Evolutionary conservation across 2,113 vertebrate species (phyloP).

Genomic region (Myxocyprinus asiaticus): DNA sequence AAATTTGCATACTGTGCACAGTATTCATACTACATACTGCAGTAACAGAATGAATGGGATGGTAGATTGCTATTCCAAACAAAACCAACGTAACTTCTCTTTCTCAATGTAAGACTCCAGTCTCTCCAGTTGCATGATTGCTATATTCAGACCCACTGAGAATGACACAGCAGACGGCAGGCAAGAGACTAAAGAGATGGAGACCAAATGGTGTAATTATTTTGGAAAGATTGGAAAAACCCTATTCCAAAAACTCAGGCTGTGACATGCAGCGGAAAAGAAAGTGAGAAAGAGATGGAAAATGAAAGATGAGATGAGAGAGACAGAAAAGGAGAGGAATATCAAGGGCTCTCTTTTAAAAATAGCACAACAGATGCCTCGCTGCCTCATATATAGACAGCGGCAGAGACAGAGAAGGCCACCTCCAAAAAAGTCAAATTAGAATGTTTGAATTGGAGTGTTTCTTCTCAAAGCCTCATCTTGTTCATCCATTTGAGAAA

Average conservation of each 20-base stretch:
- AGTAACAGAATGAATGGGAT: too few species aligned
- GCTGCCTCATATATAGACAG: conserved; percentile 27
- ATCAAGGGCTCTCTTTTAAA: conserved; percentile 19
- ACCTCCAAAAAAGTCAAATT: conserved; percentile 29
- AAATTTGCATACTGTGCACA: too few species aligned
- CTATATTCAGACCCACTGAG: conserved; percentile 33
- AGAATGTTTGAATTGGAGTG: conserved; percentile 29
- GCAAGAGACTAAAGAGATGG: conserved; percentile 19
- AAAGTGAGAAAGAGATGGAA: conserved; percentile 44
- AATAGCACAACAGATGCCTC: conserved; percentile 35
- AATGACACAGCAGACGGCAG: conserved; percentile 17
- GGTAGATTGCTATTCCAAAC: neutral
- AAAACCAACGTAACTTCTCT: neutral
- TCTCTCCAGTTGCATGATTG: conserved; percentile 30
- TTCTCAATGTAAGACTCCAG: conserved; percentile 41
- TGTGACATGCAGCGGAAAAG: conserved; percentile 35
- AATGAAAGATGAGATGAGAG: neutral
- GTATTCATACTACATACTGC: too few species aligned
- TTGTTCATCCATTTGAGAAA: conserved; percentile 39
- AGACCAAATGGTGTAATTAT: conserved; percentile 52
- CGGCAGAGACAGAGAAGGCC: neutral
- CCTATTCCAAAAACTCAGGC: conserved; percentile 42
- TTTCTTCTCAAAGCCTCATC: conserved; percentile 31
- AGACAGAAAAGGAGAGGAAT: conserved; percentile 36
- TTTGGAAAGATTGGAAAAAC: conserved; percentile 52